Evolutionary conservation across 2,888 invertebrate genomes (phyloP), one percentile per base, ranked within the genome.

Genomic region (Drosophila anomelani): DNA sequence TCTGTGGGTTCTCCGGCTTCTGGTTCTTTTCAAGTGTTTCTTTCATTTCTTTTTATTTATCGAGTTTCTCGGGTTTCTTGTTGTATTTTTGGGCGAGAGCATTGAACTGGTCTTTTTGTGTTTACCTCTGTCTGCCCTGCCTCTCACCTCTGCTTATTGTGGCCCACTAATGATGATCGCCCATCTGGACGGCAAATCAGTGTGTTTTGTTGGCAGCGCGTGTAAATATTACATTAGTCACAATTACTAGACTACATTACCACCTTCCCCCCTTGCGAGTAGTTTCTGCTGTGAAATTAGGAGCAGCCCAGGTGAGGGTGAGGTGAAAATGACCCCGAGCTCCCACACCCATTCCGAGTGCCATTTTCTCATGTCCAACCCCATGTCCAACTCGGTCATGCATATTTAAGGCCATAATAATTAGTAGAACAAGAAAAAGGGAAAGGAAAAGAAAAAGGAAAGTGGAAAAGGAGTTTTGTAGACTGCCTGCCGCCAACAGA

Each of bases 211-310:
- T 53, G 51, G 15, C 20, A 5, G 67, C 74, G 71, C 79, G 85
- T 89, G 88, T 85, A 79, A 74, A 85, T 75, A 75, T 83, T 79
- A 81, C 77, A 88, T 89, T 88, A 86, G 72, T 74, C 85, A 75
- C 66, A 67, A 44, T 36, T 67, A 57, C 39, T 34, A 51, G 34
- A 34, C 13, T 15, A 34, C 34, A 20, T 20, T 41, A 36, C 26
- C 57, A 26, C 71, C 26, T 26, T 26, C 4, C 26, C 26, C 26
- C 47, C n/a, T 13, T 12, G n/a, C 47, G 13, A 15, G 67, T 87
- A 79, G 69, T 76, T 76, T 81, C 57, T 63, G 72, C 69, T 26
- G 61, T 55, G 44, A 80, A 82, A 77, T 75, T 80, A 77, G 61
- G 67, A 51, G 44, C 68, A 73, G 36, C 20, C 53, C 72, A 23